Conservation (phyloP, 2,113 vertebrate genomes). For the Coturnix japonica region DNA sequence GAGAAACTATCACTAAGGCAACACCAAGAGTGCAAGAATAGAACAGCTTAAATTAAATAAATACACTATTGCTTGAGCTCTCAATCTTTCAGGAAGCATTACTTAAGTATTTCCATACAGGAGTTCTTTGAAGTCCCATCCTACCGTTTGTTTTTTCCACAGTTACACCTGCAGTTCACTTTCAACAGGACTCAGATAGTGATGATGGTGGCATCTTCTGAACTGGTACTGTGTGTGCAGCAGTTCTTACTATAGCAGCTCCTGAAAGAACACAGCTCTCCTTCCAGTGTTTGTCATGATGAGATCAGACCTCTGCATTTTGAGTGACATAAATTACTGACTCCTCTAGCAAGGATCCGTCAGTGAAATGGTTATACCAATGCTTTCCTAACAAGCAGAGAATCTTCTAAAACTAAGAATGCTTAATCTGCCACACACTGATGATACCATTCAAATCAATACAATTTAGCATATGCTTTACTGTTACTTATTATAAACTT, state of each 20-base stretch:
- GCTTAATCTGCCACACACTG: not conserved
- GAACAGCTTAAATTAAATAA: not conserved
- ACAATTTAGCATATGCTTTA: not conserved
- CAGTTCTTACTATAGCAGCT: not conserved
- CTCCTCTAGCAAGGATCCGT: not conserved
- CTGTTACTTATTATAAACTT: not conserved
- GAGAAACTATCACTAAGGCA: not conserved
- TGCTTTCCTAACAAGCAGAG: not conserved
- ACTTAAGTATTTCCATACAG: not conserved
- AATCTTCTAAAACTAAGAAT: not conserved
- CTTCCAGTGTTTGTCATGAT: rapidly evolving
- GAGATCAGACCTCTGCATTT: not conserved
- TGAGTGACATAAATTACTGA: not conserved
- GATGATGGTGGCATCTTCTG: not conserved
- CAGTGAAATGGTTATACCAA: not conserved
- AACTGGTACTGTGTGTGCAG: not conserved
- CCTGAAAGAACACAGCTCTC: not conserved
- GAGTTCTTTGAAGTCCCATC: not conserved
- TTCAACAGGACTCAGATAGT: not conserved
- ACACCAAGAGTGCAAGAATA: not conserved
- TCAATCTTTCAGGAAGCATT: not conserved
- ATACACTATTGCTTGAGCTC: not conserved
- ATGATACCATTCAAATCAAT: not conserved
- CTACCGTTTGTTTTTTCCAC: not conserved
- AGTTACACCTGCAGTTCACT: not conserved